phyloP scores from a whole-genome alignment of 1,140 invertebrate genomes.

The Apis dorsata region DNA sequence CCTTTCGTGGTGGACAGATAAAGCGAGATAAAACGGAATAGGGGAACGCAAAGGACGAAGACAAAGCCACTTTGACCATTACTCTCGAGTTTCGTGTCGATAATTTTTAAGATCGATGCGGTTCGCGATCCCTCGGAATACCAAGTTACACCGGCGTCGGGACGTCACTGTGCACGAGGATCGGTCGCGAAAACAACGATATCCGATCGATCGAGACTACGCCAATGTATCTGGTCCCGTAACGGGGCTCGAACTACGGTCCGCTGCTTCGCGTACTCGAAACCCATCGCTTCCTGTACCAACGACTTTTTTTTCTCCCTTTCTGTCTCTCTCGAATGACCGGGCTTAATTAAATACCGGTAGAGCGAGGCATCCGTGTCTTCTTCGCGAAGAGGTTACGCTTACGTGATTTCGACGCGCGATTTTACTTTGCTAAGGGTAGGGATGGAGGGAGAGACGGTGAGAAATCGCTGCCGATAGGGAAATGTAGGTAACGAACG shows the following conservation, averaged over 20 bases:
- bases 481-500: constrained; percentile 23
- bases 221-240: constrained; percentile 58
- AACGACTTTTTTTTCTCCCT: constrained; percentile 49
- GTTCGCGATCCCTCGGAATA: constrained; percentile 40
- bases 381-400: constrained; percentile 6
- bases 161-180: neutral
- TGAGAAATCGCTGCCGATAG: constrained; percentile 2
- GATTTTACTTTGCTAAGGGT: constrained; percentile 25
- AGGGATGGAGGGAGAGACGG: neutral
- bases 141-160: constrained; percentile 31
- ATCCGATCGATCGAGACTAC: constrained; percentile 47
- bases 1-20: constrained; percentile 24
- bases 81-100: constrained; percentile 42
- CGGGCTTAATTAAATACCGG: constrained; percentile 63
- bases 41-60: neutral
- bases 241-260: constrained; percentile 62
- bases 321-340: neutral
- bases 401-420: constrained; percentile 22
- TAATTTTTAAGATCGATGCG: constrained; percentile 51
- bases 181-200: neutral
- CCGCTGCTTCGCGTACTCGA: constrained; percentile 56
- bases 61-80: constrained; percentile 30
- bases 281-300: constrained; percentile 68
- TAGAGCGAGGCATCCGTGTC: constrained; percentile 34
- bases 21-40: constrained; percentile 8